Percentiles rank a stretch among this genome's conserved stretches.
Conservation (phyloP, 2,113 vertebrate genomes). For the Thamnophis sirtalis region DNA sequence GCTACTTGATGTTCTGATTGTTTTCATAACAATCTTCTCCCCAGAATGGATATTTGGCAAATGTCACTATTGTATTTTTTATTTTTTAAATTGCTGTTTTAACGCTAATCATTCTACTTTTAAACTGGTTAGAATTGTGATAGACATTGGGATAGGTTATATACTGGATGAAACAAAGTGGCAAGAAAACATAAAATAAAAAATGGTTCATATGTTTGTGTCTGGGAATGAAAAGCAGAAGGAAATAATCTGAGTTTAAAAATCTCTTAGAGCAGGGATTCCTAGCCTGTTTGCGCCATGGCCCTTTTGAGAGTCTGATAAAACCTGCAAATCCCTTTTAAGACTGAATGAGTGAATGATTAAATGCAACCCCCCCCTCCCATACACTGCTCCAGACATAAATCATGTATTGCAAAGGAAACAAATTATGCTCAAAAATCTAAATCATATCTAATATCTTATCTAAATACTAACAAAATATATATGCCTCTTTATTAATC, state of each 20-base stretch:
- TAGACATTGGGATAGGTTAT: background rate
- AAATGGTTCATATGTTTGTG: background rate
- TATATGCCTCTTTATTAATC: background rate
- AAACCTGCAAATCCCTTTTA: background rate
- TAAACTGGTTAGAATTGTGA: background rate
- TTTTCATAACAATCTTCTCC: background rate
- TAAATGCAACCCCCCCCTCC: background rate
- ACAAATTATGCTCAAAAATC: background rate
- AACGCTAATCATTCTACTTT: background rate
- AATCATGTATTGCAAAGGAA: background rate
- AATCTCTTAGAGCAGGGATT: background rate
- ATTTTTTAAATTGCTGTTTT: background rate
- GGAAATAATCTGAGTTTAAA: background rate
- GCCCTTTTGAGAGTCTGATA: background rate
- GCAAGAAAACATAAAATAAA: background rate
- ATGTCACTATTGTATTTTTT: background rate
- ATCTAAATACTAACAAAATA: background rate
- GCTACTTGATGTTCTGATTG: background rate
- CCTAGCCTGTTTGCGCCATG: background rate
- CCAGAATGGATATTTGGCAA: background rate
- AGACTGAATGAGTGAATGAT: background rate
- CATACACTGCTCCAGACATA: background rate
- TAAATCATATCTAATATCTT: background rate
- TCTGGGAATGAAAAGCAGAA: background rate
- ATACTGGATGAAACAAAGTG: background rate